These are phyloP conservation scores for Paramormyrops kingsleyae DNA, from an alignment of 2,113 vertebrate species.

Conservation along the genomic window DNA sequence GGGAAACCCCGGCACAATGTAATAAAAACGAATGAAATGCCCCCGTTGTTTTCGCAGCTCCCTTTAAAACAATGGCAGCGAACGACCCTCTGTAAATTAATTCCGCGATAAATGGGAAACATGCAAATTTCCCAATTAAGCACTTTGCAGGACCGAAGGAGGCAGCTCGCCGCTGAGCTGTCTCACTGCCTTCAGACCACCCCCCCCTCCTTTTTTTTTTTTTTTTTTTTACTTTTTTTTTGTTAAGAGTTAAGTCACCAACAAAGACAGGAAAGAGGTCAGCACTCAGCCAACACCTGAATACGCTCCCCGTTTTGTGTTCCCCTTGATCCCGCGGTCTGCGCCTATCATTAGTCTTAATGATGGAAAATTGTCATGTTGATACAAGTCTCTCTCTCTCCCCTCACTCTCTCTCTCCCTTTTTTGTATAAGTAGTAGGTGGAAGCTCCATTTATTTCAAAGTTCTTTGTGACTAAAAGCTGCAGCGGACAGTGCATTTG, in stretches of 20 bases:
- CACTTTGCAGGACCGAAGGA: slow-evolving; percentile 72
- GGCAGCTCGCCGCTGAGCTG: slow-evolving; percentile 87
- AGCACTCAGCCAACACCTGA: slow-evolving; percentile 99
- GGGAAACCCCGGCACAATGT: not conserved
- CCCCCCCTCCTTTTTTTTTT: slow-evolving; percentile 63
- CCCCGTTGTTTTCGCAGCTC: slow-evolving; percentile 37
- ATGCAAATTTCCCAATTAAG: slow-evolving; percentile 89
- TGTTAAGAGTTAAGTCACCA: slow-evolving; percentile 97
- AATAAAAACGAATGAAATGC: slow-evolving; percentile 22
- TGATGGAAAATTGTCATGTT: slow-evolving; percentile 99
- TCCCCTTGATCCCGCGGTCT: slow-evolving; percentile 99
- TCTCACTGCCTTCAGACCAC: slow-evolving; percentile 80
- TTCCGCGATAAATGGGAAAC: slow-evolving; percentile 67
- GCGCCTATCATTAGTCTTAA: slow-evolving; percentile 99
- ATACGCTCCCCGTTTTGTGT: slow-evolving; percentile 90
- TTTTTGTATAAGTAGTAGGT: slow-evolving; percentile 97
- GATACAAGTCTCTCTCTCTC: slow-evolving; percentile 99
- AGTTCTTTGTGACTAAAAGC: slow-evolving; percentile 99
- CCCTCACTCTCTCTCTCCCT: slow-evolving; percentile 42
- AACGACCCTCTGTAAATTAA: slow-evolving; percentile 81
- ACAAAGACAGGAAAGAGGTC: slow-evolving; percentile 99
- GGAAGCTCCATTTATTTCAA: slow-evolving; percentile 99
- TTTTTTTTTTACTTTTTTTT: slow-evolving; percentile 56
- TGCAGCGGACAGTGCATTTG: slow-evolving; percentile 98
- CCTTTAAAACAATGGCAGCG: slow-evolving; percentile 51